Evolutionary conservation across 35 echinoderm and acorn worm genomes (phyloP), one percentile per base, ranked within the genome.

Genomic region (Ophioderma brevispina): DNA sequence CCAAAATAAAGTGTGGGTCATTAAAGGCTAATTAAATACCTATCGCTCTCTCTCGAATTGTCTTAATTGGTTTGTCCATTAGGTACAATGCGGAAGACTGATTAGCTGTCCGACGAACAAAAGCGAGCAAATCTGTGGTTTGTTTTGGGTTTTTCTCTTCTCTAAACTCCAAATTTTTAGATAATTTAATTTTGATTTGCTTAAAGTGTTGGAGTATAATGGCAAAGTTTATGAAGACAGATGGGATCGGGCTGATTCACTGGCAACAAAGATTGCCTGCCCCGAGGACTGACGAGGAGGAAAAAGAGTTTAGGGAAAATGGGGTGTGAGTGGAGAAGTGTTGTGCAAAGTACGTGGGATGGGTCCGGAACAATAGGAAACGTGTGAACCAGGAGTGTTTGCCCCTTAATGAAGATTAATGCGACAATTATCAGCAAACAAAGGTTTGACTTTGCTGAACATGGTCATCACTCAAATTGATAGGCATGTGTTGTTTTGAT

Each of bases 171-270:
- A 70, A 2, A 70, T 70, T 70, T 70, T 30, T 25, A 30, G 59
- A 70, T 70, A 70, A 70, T 70, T 70, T 30, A 70, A 70, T 70
- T 70, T 70, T 70, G 59, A 70, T 70, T 70, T 70, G 59, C 17
- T 70, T 70, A 70, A 70, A 70, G 59, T 70, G 59, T 70, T 25
- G 28, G 15, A 15, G 59, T 6, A 70, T 70, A 25, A 30, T 70
- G 59, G 15, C 2, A 30, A 70, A 70, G 59, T 70, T 70, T 70
- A 70, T 70, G 59, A 70, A 70, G 59, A 70, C 59, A 70, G 59
- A 70, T 70, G 59, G 59, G 59, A 13, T 6, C 10, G 4, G 59
- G 5, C 28, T 70, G 59, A 70, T 15, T 70, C 59, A 70, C n/a
- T 70, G 59, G 5, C 59, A 70, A 2, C 15, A 30, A 15, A 2